Percentiles rank a stretch among this genome's conserved stretches.
Conservation (phyloP, 1,140 invertebrate species). For the Lethrus apterus region DNA sequence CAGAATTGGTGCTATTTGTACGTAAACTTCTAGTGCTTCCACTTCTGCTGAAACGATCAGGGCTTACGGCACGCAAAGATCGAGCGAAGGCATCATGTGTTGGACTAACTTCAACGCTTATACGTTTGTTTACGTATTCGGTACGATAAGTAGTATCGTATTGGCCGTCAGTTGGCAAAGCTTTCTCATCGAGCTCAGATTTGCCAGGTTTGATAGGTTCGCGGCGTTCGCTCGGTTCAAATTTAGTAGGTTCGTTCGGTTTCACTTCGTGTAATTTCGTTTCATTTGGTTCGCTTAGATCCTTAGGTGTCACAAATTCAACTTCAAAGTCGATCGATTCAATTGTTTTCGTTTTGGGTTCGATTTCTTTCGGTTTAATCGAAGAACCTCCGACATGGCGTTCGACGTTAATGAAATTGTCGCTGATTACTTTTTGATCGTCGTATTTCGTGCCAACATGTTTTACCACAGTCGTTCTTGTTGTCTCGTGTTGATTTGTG, state of each 20-base stretch:
- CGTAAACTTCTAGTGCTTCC: slow-evolving; percentile 40
- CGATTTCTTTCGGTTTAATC: neutral
- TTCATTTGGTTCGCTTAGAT: neutral
- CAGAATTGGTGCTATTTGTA: slow-evolving; percentile 42
- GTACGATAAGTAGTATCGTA: slow-evolving; percentile 54
- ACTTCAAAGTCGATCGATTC: too few relatives aligned
- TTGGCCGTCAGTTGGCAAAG: slow-evolving; percentile 38
- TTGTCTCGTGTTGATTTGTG: slow-evolving; percentile 3
- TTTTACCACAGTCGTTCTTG: too few relatives aligned
- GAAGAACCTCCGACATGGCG: neutral
- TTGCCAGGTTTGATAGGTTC: slow-evolving; percentile 27
- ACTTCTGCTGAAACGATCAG: slow-evolving; percentile 43
- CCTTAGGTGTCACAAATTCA: too few relatives aligned
- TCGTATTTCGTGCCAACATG: neutral
- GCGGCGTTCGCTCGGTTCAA: slow-evolving; percentile 19
- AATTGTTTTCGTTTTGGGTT: too few relatives aligned
- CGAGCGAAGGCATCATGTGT: slow-evolving; percentile 64
- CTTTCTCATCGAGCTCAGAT: slow-evolving; percentile 29
- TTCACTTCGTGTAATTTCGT: slow-evolving; percentile 2
- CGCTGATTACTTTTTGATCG: neutral
- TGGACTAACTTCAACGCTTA: slow-evolving; percentile 56
- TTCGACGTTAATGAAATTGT: slow-evolving; percentile 1
- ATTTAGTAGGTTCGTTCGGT: neutral
- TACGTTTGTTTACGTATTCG: slow-evolving; percentile 49
- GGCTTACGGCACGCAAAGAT: slow-evolving; percentile 54